Evolutionary conservation across 2,797 vertebrate species (phyloP).

Genomic region (Epinephelus coioides): DNA sequence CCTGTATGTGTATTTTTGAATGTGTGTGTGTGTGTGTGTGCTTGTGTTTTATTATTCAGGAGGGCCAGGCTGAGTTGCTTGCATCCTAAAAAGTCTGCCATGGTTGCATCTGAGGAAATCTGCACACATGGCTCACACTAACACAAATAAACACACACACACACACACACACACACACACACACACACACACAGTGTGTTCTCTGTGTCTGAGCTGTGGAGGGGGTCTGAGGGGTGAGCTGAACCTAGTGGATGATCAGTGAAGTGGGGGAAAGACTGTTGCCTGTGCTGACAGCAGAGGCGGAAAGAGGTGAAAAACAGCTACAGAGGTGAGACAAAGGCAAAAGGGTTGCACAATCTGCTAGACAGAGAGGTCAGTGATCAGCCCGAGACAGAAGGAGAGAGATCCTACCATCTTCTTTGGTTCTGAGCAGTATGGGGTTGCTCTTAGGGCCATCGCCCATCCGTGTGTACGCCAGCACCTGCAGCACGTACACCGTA

Average conservation of each 20-base stretch:
- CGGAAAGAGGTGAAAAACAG: conserved; percentile 32
- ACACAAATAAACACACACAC: conserved; percentile 5
- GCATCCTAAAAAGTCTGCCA: conserved; percentile 34
- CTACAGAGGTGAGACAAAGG: conserved; percentile 15
- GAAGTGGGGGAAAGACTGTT: conserved; percentile 18
- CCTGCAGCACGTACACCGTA: conserved; percentile 90
- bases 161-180: conserved; percentile 13
- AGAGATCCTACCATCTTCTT: conserved; percentile 89
- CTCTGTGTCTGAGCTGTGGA: conserved; percentile 8
- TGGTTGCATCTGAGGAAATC: conserved; percentile 25
- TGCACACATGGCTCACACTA: conserved; percentile 19
- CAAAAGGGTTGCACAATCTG: conserved; percentile 26
- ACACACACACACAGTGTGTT: conserved; percentile 10
- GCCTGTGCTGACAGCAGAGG: conserved; percentile 27
- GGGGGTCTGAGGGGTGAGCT: conserved; percentile 27
- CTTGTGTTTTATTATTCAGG: conserved; percentile 50
- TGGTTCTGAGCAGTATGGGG: conserved; percentile 88
- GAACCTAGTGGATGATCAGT: conserved; percentile 21
- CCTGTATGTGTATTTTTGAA: too few species aligned
- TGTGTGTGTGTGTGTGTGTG: conserved; percentile 1
- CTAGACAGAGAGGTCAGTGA: conserved; percentile 44
- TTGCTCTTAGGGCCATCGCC: conserved; percentile 91
- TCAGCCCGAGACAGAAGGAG: not conserved
- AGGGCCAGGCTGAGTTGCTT: conserved; percentile 36
- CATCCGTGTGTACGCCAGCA: conserved; percentile 91